These are phyloP conservation scores for Palythoa grandis DNA, from an alignment of 92 coral and sea anemone genomes.

Conservation along the genomic window DNA sequence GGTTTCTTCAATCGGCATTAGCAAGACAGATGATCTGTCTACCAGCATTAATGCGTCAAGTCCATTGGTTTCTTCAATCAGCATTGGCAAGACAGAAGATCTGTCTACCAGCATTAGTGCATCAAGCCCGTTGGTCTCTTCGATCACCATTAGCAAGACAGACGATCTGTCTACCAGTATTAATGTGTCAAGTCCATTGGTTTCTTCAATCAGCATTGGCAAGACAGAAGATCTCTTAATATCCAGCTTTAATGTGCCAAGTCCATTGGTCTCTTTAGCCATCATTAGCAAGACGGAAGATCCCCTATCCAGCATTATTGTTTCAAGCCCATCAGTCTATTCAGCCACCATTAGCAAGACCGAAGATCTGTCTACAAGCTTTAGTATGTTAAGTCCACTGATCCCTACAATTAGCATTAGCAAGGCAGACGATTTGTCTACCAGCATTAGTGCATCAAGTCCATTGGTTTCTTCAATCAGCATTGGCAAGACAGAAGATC, in stretches of 20 bases:
- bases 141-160: background rate
- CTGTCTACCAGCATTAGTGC: background rate
- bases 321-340: background rate
- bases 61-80: background rate
- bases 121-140: background rate
- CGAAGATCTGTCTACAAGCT: background rate
- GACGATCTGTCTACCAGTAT: background rate
- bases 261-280: background rate
- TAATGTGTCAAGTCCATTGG: background rate
- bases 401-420: background rate
- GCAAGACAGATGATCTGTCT: background rate
- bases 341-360: background rate
- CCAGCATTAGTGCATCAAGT: background rate
- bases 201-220: background rate
- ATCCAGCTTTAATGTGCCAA: background rate
- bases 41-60: background rate
- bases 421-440: background rate
- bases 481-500: background rate
- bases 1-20: background rate
- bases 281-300: background rate
- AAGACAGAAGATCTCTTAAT: background rate
- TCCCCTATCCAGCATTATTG: background rate
- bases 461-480: background rate
- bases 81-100: conserved; percentile 7
- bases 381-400: background rate